Base-by-base conservation (phyloP, 1,140 invertebrate species). In the Heliconius eleuchia region DNA sequence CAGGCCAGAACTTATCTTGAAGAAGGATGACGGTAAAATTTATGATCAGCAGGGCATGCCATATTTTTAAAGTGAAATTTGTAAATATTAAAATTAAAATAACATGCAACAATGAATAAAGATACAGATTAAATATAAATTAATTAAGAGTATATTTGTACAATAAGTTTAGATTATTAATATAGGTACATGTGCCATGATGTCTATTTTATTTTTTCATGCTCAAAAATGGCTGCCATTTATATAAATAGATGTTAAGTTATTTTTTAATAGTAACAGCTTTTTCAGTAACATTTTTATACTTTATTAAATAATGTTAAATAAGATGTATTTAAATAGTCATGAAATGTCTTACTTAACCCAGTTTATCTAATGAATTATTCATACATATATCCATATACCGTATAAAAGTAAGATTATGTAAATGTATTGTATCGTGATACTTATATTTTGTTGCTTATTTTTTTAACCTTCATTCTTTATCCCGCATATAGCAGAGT, bases 21-120 rank as follows among this genome's bases (percentile, higher is more conserved):
- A 89, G 81, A 91, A 91, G 55, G 88, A 89, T 77, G 89, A 91
- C 27, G 87, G 86, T 39, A 88, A 89, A 82, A 86, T 91, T 11
- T 89, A 89, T 74, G 86, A 88, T 1, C 86, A 88, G 37, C 88
- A 88, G 74, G 79, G 81, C 74, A 86, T 91, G 77, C 84, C 84
- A 74, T 89, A 88, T 78, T 91, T 88, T 82, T 88, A 85, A 73
- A 39, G 39, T 60, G 9, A 66, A 16, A 11, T 16, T 5, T 66
- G 55, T 57, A 57, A 57, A 57, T 57, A 57, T 23, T 23, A 2
- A 57, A 57, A 6, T 57, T 57, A 57, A 57, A 57, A 57, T 57
- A 57, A n/a, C 0, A 3, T 57, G 8, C 16, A 27, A 66, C 16
- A 66, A 13, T 66, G 9, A 66, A 16, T 66, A 16, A 37, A 30